Evolutionary conservation across 2,113 vertebrate genomes (phyloP).

Genomic region (Alligator sinensis): DNA sequence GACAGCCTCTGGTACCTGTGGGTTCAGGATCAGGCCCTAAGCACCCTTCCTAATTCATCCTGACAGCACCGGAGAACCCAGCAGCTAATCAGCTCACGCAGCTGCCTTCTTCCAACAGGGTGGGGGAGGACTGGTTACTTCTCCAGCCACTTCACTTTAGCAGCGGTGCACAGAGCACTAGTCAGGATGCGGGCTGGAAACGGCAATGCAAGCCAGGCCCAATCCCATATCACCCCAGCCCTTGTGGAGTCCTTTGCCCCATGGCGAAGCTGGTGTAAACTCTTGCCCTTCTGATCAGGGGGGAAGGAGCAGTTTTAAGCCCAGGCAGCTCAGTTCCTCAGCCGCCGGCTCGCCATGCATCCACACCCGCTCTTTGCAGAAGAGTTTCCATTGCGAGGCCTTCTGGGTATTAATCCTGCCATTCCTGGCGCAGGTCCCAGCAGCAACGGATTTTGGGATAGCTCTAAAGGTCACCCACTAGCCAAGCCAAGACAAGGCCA

Average conservation of each 20-base stretch:
- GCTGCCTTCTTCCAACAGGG: too few relatives aligned
- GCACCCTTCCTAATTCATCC: not conserved
- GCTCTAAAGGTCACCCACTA: accelerated
- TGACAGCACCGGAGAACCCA: too few relatives aligned
- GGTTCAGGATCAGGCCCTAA: not conserved
- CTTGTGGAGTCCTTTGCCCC: not conserved
- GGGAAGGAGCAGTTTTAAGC: not conserved
- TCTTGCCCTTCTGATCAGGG: not conserved
- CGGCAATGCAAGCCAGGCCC: too few relatives aligned
- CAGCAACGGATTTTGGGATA: not conserved
- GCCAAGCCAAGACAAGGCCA: accelerated
- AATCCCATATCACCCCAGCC: not conserved
- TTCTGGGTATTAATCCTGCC: not conserved
- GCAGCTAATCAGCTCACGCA: too few relatives aligned
- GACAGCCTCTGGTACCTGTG: not conserved
- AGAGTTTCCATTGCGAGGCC: not conserved
- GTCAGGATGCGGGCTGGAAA: too few relatives aligned
- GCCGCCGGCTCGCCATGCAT: not conserved
- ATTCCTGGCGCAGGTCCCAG: not conserved
- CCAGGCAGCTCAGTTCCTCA: not conserved
- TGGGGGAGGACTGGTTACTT: not conserved
- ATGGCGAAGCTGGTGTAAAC: not conserved
- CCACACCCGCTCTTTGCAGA: not conserved
- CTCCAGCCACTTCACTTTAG: too few relatives aligned
- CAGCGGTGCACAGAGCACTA: too few relatives aligned